Base-by-base conservation (phyloP, 2,797 vertebrate genomes). In the Phoeniculus purpureus region DNA sequence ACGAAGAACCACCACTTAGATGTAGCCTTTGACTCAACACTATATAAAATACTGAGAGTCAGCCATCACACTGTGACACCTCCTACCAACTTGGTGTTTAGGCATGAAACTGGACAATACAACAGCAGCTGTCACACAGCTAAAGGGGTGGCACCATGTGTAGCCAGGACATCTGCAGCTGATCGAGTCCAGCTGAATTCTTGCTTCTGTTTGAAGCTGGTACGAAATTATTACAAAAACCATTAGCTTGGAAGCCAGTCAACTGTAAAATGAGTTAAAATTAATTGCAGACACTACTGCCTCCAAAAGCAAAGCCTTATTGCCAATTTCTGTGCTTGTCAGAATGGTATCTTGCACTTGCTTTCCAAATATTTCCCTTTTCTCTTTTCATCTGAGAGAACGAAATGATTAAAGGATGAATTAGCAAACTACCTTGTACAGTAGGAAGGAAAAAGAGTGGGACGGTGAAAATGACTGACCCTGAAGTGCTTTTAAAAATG, bases 201-300 rank as follows among this genome's bases (percentile, higher is more conserved):
- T 32, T 82, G 34, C 65, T 82, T 93, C 90, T 70, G 51, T 77
- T 74, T 88, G 54, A 89, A 62, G 34, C 61, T n/a, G 81, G 40
- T 7, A 82, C 23, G 7, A 85, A 90, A 67, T 74, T 75, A 81
- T 43, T 82, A 87, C 54, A 50, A 94, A 37, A 93, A 77, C 15
- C 58, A 70, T 80, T 70, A 85, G 17, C 47, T 60, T 93, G 76
- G 73, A 87, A 83, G 20, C 22, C 92, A 85, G 32, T 75, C 66
- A 89, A 75, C 51, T 45, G 25, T 64, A 83, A 92, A 85, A 71
- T 37, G 64, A 91, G 51, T 72, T 87, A 16, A 89, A 92, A 93
- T 80, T 82, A 82, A 77, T 34, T 89, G 55, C 79, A 93, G 70
- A 37, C 29, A 20, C 34, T 85, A 66, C 40, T 60, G 59, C 50